Percentiles rank a stretch among this genome's conserved stretches.
These are phyloP conservation scores for Galleria mellonella DNA, from an alignment of 1,140 invertebrate genomes.

Conservation along the genomic window DNA sequence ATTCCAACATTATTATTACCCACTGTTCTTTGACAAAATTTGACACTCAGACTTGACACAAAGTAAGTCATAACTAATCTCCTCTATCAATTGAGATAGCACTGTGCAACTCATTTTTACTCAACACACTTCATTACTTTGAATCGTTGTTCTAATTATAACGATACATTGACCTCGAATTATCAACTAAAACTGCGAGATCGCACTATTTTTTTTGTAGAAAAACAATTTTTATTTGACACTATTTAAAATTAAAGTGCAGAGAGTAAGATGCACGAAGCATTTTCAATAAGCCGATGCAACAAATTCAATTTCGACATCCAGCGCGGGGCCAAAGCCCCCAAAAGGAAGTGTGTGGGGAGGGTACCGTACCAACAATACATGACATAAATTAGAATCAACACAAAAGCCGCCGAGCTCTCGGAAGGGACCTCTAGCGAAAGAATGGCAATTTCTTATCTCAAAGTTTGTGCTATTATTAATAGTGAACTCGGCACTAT, in stretches of 20 bases:
- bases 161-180: conserved; percentile 17
- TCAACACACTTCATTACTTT: conserved; percentile 10
- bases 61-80: conserved; percentile 43
- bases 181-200: conserved; percentile 4
- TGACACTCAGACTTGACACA: conserved; percentile 46
- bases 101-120: conserved; percentile 12
- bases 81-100: conserved; percentile 17
- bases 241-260: conserved; percentile 11
- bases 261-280: conserved; percentile 32
- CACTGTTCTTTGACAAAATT: conserved; percentile 13
- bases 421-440: conserved; percentile 62
- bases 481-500: conserved; percentile 44
- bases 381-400: conserved; percentile 71
- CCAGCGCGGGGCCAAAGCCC: conserved; percentile 41
- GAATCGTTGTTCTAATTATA: conserved; percentile 10
- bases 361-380: conserved; percentile 39
- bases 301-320: conserved; percentile 57
- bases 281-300: conserved; percentile 55
- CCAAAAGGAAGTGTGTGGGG: conserved; percentile 56
- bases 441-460: conserved; percentile 72
- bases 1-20: not conserved
- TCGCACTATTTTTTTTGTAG: conserved; percentile 4
- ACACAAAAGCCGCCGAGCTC: conserved; percentile 63
- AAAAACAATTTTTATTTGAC: conserved; percentile 3
- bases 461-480: conserved; percentile 62